Base-by-base conservation (phyloP, 2,888 invertebrate species). In the Sthenelais limicola region DNA sequence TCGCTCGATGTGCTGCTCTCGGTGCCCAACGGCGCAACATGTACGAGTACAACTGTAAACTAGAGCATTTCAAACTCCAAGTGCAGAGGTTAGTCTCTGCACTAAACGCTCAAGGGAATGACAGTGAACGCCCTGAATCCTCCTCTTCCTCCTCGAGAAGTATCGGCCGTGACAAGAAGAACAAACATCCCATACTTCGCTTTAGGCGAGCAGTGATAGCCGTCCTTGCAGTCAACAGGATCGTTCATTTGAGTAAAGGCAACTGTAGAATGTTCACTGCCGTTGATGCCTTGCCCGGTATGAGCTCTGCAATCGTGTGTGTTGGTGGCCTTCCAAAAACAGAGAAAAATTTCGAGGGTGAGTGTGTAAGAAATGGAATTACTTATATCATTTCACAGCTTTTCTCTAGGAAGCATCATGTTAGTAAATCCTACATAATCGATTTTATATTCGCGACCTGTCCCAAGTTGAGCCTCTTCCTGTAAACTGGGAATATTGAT, bases 151-250 rank as follows among this genome's bases (percentile, higher is more conserved):
- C 76, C 58, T 75, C 79, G 5, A 74, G 74, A 43, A 79, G 78
- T 43, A 78, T 80, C 28, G 78, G 76, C 21, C 35, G 47, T 7
- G 32, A 51, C 3, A 18, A n/a, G 4, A 9, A 38, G 3, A 48
- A 47, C 18, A 26, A 67, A 0, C 58, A 48, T 15, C 82, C 83
- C 32, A 33, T 83, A 21, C 74, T 86, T 52, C 74, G 78, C 33
- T 86, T 86, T 75, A 79, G 86, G 24, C 76, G 77, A 4, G 84
- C 80, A 35, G 85, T 77, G 24, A 79, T 86, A 12, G 80, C 82
- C 33, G 82, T 86, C 12, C 75, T 86, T 35, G 86, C 86, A 12
- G 85, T 85, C 26, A 84, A 85, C 72, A 74, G 86, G 48, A 76
- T 86, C 26, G 73, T 73, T 3, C 74, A 79, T 38, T 73, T 84